Evolutionary conservation across 2,888 invertebrate genomes (phyloP), one percentile per base, ranked within the genome.

Genomic region (Drosophila nr. fundita): DNA sequence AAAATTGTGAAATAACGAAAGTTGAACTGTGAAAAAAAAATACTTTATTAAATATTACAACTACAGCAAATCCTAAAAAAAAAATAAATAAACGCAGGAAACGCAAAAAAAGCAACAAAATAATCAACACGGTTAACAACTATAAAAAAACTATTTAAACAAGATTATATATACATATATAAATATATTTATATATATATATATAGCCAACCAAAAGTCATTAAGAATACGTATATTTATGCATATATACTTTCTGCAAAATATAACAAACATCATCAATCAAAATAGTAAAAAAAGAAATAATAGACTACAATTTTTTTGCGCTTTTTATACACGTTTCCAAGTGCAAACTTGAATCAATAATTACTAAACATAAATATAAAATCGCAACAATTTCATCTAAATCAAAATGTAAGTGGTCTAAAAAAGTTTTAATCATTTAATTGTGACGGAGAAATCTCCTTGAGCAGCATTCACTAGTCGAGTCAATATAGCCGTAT

Each of bases 391-490:
- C n/a, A 13, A 30, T 45, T 63, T 53, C 6, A 57, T 63, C 27
- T 13, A 15, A 36, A 59, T 60, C 76, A 76, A 76, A 72, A 76
- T 76, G 76, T 76, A 77, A 76, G 76, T 76, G 34, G 2, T 27
- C 6, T 18, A 2, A 24, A 24, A 15, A 18, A 11, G 4, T 13
- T 45, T 1, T 7, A 21, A 45, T 45, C 6, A 7, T 21, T 42
- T 21, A 21, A 13, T 42, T 42, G 13, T 45, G 21, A 13, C 42
- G 21, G 13, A 21, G 21, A 45, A 45, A 21, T 24, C 21, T 21
- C 7, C 45, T 45, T 24, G 21, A 45, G 7, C 45, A 45, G 15
- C 21, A 45, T 24, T 45, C 21, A 15, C 8, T 45, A 15, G 7
- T 45, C 7, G 45, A 24, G 24, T 24, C 15, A 24, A 45, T 45